Base-by-base conservation (phyloP, 2,113 vertebrate genomes). In the Xyliphius kryptos region DNA sequence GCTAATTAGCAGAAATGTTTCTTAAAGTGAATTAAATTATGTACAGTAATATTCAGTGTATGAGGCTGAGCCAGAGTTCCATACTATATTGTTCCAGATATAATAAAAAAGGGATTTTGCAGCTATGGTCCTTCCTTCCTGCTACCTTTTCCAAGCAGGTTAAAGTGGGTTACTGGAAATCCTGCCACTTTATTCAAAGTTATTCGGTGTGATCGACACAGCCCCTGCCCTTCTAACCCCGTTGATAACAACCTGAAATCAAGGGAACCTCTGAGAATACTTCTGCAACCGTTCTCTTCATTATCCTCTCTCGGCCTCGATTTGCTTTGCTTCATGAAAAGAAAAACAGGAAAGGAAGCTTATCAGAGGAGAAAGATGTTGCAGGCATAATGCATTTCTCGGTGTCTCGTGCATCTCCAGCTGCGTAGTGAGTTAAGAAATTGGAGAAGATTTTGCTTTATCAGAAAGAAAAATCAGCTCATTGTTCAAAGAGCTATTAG, bases 131-230 rank as follows among this genome's bases (percentile, higher is more conserved):
- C n/a, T n/a, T 14, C 44, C 9, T 48, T 20, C 9, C n/a, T 1
- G 5, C 5, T 26, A 20, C 46, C 15, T 40, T 16, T 38, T 51
- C 53, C n/a, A 21, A 21, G 67, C 64, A 73, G 58, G 67, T 58
- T 36, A 26, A 21, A 22, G 56, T 6, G 38, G 51, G 64, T 73
- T 64, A 68, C 74, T 7, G 41, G 56, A 64, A 75, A 76, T 57
- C 64, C 52, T 46, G 17, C 43, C 17, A 48, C 47, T 56, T 63
- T 65, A 72, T 60, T 63, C 46, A 53, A 67, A 65, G 63, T 62
- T 57, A 44, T 61, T 50, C 48, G 13, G n/a, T 7, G 9, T 37
- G 54, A 51, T 49, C 36, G 54, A 52, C 43, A 41, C 26, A 26
- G 13, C 19, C 40, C 37, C 1, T 3, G 43, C 22, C n/a, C n/a